Evolutionary conservation across 2,888 invertebrate species (phyloP).

Genomic region (Xylota sylvarum): DNA sequence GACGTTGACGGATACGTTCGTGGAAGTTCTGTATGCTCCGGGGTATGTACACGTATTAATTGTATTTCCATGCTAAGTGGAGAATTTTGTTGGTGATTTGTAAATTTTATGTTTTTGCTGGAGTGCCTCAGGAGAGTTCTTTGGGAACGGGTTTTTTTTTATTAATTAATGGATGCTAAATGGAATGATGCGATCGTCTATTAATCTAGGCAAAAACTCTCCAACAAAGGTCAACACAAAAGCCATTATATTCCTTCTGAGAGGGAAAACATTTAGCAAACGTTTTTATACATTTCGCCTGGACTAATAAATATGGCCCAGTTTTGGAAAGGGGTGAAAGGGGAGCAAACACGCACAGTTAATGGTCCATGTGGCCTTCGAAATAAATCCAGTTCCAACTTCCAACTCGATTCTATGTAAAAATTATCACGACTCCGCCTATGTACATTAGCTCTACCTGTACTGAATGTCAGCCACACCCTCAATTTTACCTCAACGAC

Average conservation of each 20-base stretch:
- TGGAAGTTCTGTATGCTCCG: conserved; percentile 34
- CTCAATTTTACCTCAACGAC: conserved; percentile 18
- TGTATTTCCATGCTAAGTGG: conserved; percentile 40
- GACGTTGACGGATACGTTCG: conserved; percentile 50
- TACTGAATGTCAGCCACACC: conserved; percentile 6
- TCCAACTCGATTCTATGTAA: background rate
- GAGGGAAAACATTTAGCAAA: background rate
- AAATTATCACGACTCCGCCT: background rate
- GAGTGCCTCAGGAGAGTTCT: conserved; percentile 6
- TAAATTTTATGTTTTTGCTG: conserved; percentile 10
- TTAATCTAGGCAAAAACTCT: background rate
- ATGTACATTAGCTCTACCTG: background rate
- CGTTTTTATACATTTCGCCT: background rate
- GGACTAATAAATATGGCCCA: background rate
- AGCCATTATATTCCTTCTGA: no score
- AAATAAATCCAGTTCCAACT: conserved; percentile 3
- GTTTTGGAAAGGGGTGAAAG: background rate
- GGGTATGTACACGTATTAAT: conserved; percentile 15
- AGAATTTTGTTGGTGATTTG: conserved; percentile 45
- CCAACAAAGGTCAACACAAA: no score
- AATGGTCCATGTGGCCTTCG: background rate
- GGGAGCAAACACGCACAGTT: background rate
- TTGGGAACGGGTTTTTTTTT: background rate
- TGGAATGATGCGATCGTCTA: background rate
- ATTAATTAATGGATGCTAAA: background rate